phyloP scores from a whole-genome alignment of 2,113 vertebrate genomes.

The Peromyscus californicus region DNA sequence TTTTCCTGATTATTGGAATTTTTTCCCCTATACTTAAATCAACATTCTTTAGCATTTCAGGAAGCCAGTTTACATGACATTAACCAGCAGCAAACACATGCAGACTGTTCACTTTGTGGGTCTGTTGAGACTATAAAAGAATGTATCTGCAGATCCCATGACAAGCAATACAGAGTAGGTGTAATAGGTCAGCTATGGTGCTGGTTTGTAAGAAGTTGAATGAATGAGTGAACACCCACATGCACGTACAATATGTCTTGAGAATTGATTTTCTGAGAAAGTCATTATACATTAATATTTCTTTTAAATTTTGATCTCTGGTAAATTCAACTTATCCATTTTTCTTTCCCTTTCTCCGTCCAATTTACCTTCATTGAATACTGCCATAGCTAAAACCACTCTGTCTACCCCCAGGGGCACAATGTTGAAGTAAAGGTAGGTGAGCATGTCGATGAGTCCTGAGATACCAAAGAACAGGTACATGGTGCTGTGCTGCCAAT shows the following conservation, averaged over 20 bases:
- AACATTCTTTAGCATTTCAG: neutral
- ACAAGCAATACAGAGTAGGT: neutral
- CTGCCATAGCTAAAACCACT: constrained; percentile 89
- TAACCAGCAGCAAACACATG: neutral
- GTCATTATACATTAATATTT: neutral
- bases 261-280: constrained; percentile 8
- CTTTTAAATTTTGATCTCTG: neutral
- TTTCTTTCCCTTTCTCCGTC: neutral
- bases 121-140: neutral
- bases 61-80: neutral
- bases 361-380: constrained; percentile 94
- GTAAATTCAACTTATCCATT: neutral
- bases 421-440: constrained; percentile 72
- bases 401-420: constrained; percentile 91
- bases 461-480: constrained; percentile 96
- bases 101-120: neutral
- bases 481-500: constrained; percentile 99
- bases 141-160: neutral
- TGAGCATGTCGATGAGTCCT: constrained; percentile 89
- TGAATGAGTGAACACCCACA: neutral
- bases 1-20: too few relatives aligned
- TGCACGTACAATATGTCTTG: neutral
- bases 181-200: neutral
- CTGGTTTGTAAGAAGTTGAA: neutral
- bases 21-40: neutral